Evolutionary conservation across 2,113 vertebrate genomes (phyloP), one percentile per base, ranked within the genome.

Genomic region (Chrysemys picta): DNA sequence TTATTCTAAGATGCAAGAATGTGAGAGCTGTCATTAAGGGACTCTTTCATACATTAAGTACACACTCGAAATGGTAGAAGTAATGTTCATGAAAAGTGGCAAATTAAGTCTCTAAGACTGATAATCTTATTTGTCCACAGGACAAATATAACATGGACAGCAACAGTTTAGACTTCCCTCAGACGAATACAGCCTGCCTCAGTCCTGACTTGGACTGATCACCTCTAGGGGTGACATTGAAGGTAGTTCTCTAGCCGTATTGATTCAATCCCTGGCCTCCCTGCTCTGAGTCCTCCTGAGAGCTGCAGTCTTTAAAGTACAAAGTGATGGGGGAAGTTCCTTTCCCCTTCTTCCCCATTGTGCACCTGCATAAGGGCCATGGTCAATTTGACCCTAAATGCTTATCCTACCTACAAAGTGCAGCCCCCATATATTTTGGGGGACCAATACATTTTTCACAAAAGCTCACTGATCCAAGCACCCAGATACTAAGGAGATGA

Each of bases 401-500:
- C 59, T 79, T 72, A 80, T 91, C 69, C 84, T 89, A 59, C 80
- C 47, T 91, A 53, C 59, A 78, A 85, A 95, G 87, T 31, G 57
- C 79, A 94, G 59, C 65, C 38, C n/a, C 84, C 91, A 50, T 27
- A 81, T 47, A 82, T 91, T 56, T 38, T 38, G n/a, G 31, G n/a
- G n/a, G 31, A 38, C n/a, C 65, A 38, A 22, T 72, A 38, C n/a
- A 72, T 72, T 72, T 72, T 54, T 72, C 83, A 86, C 85, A 93
- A 47, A 92, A 95, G n/a, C 16, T 10, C 82, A 87, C 42, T 76
- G 90, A 52, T 75, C 94, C 0, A 0, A 62, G 38, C 53, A 92
- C 38, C 93, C 69, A 82, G 72, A 91, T 47, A 84, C 65, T 90
- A 92, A 94, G 93, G 92, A 93, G 65, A 35, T 0, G 54, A 91